phyloP scores from a whole-genome alignment of 2,113 vertebrate genomes.

The Promerops cafer region DNA sequence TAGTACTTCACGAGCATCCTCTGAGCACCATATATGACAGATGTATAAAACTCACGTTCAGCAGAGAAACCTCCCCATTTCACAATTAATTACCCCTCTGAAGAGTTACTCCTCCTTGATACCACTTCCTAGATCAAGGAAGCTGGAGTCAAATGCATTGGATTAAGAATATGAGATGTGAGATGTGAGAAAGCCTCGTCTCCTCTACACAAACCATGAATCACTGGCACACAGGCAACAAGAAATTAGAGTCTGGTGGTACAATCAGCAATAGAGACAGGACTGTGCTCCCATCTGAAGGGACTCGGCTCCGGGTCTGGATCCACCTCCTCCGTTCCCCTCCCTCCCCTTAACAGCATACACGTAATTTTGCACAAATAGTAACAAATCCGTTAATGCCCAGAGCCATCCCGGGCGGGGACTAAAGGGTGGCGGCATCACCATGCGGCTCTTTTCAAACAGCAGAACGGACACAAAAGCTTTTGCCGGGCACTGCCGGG shows the following conservation, averaged over 20 bases:
- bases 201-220: not conserved
- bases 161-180: not conserved
- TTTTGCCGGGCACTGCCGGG: not conserved
- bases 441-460: not conserved
- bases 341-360: not conserved
- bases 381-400: not conserved
- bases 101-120: not conserved
- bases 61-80: not conserved
- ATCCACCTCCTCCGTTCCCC: not conserved
- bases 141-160: not conserved
- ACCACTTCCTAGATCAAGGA: not conserved
- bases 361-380: not conserved
- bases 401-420: not conserved
- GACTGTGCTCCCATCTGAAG: not conserved
- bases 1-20: not conserved
- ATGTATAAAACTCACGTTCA: not conserved
- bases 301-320: rapidly evolving
- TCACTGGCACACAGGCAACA: not conserved
- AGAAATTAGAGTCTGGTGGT: not conserved
- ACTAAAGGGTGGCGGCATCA: not conserved
- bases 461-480: not conserved
- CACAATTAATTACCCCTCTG: not conserved
- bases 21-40: not conserved
- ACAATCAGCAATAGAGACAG: not conserved
- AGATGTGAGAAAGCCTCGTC: not conserved